Percentiles rank a stretch among this genome's conserved stretches.
phyloP scores from a whole-genome alignment of 2,113 vertebrate genomes.

The Thermophis baileyi region DNA sequence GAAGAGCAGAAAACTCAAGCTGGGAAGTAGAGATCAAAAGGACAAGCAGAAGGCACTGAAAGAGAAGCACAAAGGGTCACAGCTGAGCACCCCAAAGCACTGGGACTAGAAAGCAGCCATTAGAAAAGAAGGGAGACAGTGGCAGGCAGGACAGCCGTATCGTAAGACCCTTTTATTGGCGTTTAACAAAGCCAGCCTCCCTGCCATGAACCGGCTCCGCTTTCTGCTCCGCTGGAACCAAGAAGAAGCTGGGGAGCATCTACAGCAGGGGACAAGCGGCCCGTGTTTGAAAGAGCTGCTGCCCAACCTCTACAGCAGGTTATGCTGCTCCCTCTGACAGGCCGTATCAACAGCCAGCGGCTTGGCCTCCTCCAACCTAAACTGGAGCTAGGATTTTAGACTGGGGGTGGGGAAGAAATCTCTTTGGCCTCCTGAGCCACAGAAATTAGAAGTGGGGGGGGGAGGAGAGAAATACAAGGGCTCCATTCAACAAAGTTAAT shows the following conservation, averaged over 20 bases:
- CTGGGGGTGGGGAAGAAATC: accelerated
- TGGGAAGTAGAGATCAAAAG: constrained; percentile 63
- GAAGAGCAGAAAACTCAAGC: constrained; percentile 40
- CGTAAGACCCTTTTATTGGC: constrained; percentile 27
- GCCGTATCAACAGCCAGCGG: too few relatives aligned
- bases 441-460: background rate
- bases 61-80: constrained; percentile 58
- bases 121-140: constrained; percentile 38
- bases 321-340: accelerated
- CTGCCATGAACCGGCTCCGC: background rate
- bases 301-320: accelerated
- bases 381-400: background rate
- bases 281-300: accelerated
- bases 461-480: background rate
- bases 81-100: constrained; percentile 44
- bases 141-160: background rate
- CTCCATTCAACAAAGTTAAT: background rate
- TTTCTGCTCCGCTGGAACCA: constrained; percentile 24
- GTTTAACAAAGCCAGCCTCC: constrained; percentile 44
- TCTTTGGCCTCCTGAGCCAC: background rate
- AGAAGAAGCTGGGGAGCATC: constrained; percentile 11
- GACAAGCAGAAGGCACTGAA: constrained; percentile 60
- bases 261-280: accelerated
- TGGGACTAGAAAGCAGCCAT: constrained; percentile 43
- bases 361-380: background rate